Conservation (phyloP, 2,797 vertebrate genomes). For the Crotalus adamanteus region DNA sequence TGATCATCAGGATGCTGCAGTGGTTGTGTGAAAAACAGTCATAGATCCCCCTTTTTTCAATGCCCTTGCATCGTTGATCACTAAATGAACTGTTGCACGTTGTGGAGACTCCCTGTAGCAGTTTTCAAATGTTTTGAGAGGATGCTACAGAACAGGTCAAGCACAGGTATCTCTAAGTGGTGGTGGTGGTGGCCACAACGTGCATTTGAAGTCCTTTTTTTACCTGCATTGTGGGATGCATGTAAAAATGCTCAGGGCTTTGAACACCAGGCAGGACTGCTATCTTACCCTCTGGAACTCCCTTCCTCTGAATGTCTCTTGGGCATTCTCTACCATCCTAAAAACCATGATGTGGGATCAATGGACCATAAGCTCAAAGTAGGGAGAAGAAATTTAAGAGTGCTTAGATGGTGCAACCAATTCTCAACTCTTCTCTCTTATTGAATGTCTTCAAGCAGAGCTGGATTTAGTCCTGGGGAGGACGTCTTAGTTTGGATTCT, state of each 20-base stretch:
- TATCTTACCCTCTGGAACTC: not conserved
- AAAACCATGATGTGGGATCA: not conserved
- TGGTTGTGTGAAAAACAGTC: not conserved
- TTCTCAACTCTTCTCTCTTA: not conserved
- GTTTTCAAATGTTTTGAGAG: not conserved
- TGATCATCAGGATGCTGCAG: not conserved
- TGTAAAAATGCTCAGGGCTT: not conserved
- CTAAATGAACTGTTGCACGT: not conserved
- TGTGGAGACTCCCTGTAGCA: not conserved
- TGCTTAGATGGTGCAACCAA: not conserved
- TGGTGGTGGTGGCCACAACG: not conserved
- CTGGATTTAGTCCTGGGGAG: not conserved
- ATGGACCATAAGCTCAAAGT: not conserved
- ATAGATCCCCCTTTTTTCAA: not conserved
- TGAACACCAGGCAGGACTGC: not conserved
- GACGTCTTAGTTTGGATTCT: not conserved
- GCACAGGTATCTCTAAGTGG: not conserved
- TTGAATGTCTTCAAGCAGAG: not conserved
- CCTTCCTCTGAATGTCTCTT: not conserved
- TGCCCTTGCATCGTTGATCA: not conserved
- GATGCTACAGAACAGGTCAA: not conserved
- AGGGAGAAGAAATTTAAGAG: not conserved
- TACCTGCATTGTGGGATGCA: not conserved
- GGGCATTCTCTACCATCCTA: not conserved
- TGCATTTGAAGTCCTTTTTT: not conserved